Base-by-base conservation (phyloP, 2,888 invertebrate species). In the Acheta domesticus region DNA sequence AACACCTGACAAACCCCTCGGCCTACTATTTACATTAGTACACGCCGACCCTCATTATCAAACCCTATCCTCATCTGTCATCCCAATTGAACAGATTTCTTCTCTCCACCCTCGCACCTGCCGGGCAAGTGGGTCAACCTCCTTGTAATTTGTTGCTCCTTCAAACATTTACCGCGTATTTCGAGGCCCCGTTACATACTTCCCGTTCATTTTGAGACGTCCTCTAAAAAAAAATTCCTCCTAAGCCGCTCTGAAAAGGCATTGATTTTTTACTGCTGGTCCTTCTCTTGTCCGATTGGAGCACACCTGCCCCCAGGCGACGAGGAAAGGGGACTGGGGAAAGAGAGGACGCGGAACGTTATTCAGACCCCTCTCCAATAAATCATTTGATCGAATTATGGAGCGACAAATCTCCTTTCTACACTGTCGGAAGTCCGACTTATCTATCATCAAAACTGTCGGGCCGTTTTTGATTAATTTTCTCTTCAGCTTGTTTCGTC, bases 91-190 rank as follows among this genome's bases (percentile, higher is more conserved):
- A 36, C 36, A 36, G 36, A 36, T 36, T 36, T 36, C 62, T 5
- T 16, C 62, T 0, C 8, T 62, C 62, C n/a, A 62, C 62, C 36
- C 14, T 5, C 62, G n/a, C 62, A 62, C 12, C 62, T 62, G 62
- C 62, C 8, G 14, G n/a, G 1, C 16, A 62, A 62, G 62, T 62
- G 62, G 62, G 62, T n/a, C 62, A 36, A 12, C 62, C 14, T 62
- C 62, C 62, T 62, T 62, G n/a, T 62, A 62, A 62, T 62, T 62
- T 62, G 62, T 62, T 62, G 62, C 62, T 62, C 62, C 62, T 19
- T 8, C 16, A 12, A 14, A 62, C 62, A 62, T 62, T 62, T 62
- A 14, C 62, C 62, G 62, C 62, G n/a, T 11, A 62, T 62, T n/a
- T 62, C 62, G 14, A 14, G 14, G 16, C 14, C 62, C 62, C 62